phyloP scores from a whole-genome alignment of 2,888 invertebrate genomes.

The Zhuqinia jingwanae region DNA sequence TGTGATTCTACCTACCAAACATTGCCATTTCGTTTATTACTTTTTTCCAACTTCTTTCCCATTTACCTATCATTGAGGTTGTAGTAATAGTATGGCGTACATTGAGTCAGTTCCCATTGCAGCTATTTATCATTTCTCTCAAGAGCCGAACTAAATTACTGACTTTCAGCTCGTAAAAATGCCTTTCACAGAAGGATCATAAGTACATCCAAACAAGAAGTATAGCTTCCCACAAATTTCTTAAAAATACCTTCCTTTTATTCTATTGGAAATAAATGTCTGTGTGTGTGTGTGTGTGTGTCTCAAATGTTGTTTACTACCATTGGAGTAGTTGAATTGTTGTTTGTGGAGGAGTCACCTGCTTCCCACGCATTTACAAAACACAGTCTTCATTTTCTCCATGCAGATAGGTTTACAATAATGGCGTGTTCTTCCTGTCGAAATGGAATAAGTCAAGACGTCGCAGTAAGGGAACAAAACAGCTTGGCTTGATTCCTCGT shows the following conservation, averaged over 20 bases:
- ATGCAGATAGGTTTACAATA: too few species aligned
- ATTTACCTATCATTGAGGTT: neutral
- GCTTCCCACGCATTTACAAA: conserved; percentile 38
- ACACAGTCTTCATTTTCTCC: neutral
- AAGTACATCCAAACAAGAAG: neutral
- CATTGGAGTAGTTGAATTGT: neutral
- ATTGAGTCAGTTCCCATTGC: conserved; percentile 28
- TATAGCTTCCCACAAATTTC: conserved; percentile 19
- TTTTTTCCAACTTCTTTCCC: neutral
- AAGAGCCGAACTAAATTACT: conserved; percentile 44
- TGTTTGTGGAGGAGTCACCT: conserved; percentile 42
- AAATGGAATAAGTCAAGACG: conserved; percentile 32
- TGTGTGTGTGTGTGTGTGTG: too few species aligned
- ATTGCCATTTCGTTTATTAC: too few species aligned
- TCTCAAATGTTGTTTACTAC: neutral
- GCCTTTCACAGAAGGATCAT: conserved; percentile 53
- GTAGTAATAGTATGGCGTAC: conserved; percentile 20
- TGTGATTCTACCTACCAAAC: too few species aligned
- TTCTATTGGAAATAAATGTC: too few species aligned
- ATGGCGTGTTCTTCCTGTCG: too few species aligned
- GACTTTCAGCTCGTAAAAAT: conserved; percentile 57
- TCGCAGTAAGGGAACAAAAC: neutral
- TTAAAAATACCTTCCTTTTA: too few species aligned
- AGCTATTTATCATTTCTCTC: conserved; percentile 57
- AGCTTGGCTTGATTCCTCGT: conserved; percentile 22